Base-by-base conservation (phyloP, 1,140 invertebrate genomes). In the Nasonia vitripennis region DNA sequence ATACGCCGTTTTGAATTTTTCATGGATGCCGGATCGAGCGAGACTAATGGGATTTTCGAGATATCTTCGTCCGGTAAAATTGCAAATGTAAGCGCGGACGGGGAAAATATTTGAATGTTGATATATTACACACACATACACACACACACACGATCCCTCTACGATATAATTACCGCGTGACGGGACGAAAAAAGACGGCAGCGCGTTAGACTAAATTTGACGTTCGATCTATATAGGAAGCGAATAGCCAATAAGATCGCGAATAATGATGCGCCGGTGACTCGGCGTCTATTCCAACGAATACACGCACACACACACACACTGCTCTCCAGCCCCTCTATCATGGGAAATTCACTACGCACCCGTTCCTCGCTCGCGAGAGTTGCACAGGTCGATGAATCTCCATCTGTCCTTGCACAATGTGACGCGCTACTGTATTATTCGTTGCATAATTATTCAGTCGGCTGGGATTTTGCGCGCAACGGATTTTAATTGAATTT, bases 211-310 rank as follows among this genome's bases (percentile, higher is more conserved):
- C 41, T n/a, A 41, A 82, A 62, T 62, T 74, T 68, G 71, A 82
- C 70, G 9, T 75, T 51, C 48, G 71, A 27, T 27, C 27, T 27
- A 37, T 37, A n/a, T 23, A 62, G 23, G 31, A 75, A 62, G 71
- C 73, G 14, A 80, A 73, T 37, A 71, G 17, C 41, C 68, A 85
- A 73, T 83, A 87, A 87, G 70, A 86, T 82, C 62, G 86, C 88
- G 86, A 89, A 89, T 89, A 90, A 90, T 90, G 89, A 88, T 88
- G 71, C 83, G 67, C 4, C 84, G 48, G 89, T 90, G 89, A 90
- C 89, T 88, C 75, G 51, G 88, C 89, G 85, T 83, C 55, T 41
- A 83, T 48, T 85, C 17, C 23, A 68, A 48, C 85, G n/a, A 48
- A 86, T 85, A 86, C 78, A 86, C 86, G 83, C 68, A 27, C n/a